Evolutionary conservation across 2,113 vertebrate species (phyloP), one percentile per base, ranked within the genome.

Genomic region (Gobius niger): DNA sequence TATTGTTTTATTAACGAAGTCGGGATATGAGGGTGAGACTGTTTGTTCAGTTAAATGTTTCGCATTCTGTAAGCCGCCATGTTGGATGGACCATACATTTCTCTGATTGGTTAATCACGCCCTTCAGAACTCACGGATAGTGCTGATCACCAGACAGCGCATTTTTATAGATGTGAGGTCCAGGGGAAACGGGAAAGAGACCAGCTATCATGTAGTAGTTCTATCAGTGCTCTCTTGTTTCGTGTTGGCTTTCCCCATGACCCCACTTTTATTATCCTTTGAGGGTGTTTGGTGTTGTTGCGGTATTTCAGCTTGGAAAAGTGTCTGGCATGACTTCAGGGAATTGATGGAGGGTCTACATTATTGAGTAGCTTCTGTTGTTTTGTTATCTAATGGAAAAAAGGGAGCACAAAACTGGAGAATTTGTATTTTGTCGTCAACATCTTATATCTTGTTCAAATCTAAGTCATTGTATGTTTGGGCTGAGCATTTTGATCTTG

Each of bases 261-360:
- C 62, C 78, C 75, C 65, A 52, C 24, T 57, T 73, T 67, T 47
- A 49, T 14, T 42, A 14, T 44, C 24, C 47, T 66, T 44, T 66
- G 63, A 34, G 65, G 61, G 34, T 44, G 57, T 74, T 76, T 71
- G 63, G 70, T 63, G 74, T 82, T n/a, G 62, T 80, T 78, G 81
- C 77, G 84, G 85, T 78, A 87, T 89, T 85, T 84, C 75, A 50
- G 81, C 77, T 73, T 61, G 16, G 50, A 85, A 65, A 85, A 78
- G 77, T 77, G 72, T 87, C 81, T 81, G 81, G 71, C 67, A 63
- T 14, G 52, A 56, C 57, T 51, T 15, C 60, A 12, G 11, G 12
- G 19, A 13, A 54, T 3, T 34, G 52, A 9, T 54, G 2, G 61
- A 44, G 68, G 73, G 50, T 34, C 44, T 68, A 34, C 24, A 34